Percentiles rank a stretch among this genome's conserved stretches.
phyloP scores from a whole-genome alignment of 2,888 invertebrate genomes.

The Amphipoea oculea region DNA sequence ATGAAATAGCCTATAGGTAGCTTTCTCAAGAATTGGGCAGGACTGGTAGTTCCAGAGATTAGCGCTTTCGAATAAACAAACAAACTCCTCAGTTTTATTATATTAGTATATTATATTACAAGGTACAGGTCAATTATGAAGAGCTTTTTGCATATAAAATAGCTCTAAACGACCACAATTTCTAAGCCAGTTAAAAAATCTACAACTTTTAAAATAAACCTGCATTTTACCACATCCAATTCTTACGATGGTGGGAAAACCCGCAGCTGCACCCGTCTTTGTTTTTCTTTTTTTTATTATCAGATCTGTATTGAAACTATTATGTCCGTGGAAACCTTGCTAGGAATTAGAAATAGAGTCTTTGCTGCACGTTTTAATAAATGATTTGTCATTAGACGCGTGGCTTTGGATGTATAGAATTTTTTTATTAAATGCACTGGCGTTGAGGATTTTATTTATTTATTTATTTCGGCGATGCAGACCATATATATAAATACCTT shows the following conservation, averaged over 20 bases:
- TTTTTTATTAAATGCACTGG: neutral
- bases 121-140: too few relatives aligned
- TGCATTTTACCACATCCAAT: constrained; percentile 6
- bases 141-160: too few relatives aligned
- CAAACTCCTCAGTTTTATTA: neutral
- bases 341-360: constrained; percentile 12
- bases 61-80: too few relatives aligned
- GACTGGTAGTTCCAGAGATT: too few relatives aligned
- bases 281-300: constrained; percentile 32
- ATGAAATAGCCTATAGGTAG: too few relatives aligned
- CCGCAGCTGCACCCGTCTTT: constrained; percentile 24
- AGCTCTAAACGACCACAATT: neutral
- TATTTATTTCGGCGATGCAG: neutral
- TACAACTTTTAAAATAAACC: neutral
- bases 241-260: constrained; percentile 24
- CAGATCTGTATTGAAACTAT: constrained; percentile 28
- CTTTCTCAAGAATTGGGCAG: too few relatives aligned
- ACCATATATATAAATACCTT: too few relatives aligned
- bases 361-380: neutral
- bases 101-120: neutral
- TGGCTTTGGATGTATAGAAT: neutral
- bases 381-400: neutral
- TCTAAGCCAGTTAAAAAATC: neutral
- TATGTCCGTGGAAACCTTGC: neutral
- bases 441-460: neutral